Evolutionary conservation across 1,140 invertebrate species (phyloP).

Genomic region (Caenorhabditis latens): DNA sequence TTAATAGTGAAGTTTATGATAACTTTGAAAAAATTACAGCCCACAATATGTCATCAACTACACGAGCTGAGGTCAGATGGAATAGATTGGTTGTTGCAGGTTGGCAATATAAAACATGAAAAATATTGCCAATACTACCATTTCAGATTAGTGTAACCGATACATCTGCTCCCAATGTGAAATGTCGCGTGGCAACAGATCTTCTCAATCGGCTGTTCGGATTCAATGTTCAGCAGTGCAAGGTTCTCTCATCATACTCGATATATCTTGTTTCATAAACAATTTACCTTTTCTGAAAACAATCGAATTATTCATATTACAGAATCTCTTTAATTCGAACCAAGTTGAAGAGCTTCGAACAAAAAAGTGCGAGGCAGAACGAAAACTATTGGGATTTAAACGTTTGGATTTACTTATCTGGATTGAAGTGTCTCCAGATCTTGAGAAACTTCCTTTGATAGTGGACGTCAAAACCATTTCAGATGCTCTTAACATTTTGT

Average conservation of each 20-base stretch:
- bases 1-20: not conserved
- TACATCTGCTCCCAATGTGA: not conserved
- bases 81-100: slow-evolving; percentile 20
- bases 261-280: no score
- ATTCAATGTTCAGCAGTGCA: slow-evolving; percentile 36
- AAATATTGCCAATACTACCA: not conserved
- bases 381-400: slow-evolving; percentile 17
- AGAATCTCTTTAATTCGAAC: slow-evolving; percentile 24
- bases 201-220: slow-evolving; percentile 25
- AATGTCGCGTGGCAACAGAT: not conserved
- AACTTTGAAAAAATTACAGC: not conserved
- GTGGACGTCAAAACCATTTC: slow-evolving; percentile 40
- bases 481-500: slow-evolving; percentile 44
- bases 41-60: not conserved
- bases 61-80: slow-evolving; percentile 21
- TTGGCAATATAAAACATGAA: not conserved
- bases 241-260: not conserved
- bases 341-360: slow-evolving; percentile 42
- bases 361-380: slow-evolving; percentile 13
- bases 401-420: not conserved
- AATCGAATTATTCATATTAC: not conserved
- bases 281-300: not conserved
- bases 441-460: not conserved
- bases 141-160: slow-evolving; percentile 19
- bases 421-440: slow-evolving; percentile 17